Percentiles rank a stretch among this genome's conserved stretches.
phyloP scores from a whole-genome alignment of 2,797 vertebrate genomes.

The Acanthiza pusilla region DNA sequence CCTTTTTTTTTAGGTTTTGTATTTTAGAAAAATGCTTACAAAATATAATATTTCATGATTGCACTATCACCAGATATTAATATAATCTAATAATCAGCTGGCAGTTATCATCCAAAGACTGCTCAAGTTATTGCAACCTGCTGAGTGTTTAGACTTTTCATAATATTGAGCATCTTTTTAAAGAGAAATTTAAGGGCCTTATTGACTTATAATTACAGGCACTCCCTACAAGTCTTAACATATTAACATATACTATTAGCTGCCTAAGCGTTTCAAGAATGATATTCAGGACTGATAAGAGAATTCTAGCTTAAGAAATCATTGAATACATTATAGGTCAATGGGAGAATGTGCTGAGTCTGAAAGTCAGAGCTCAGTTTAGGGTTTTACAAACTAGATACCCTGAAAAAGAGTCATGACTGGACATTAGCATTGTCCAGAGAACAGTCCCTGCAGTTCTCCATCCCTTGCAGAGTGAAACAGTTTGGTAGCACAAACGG shows the following conservation, averaged over 20 bases:
- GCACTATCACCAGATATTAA: neutral
- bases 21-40: neutral
- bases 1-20: neutral
- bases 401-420: neutral
- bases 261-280: neutral
- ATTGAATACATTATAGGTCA: neutral
- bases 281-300: neutral
- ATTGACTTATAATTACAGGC: neutral
- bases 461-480: neutral
- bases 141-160: neutral
- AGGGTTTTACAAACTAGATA: neutral
- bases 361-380: neutral
- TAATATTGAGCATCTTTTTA: neutral
- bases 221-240: neutral
- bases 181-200: neutral
- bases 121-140: neutral
- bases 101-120: neutral
- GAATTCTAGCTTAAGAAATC: neutral
- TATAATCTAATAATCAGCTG: neutral
- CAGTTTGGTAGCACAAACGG: neutral
- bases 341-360: neutral
- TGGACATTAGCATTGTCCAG: rapidly evolving
- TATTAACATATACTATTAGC: neutral
- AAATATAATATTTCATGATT: neutral
- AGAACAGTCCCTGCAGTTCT: neutral